phyloP scores from a whole-genome alignment of 2,113 vertebrate species.

The Calidris pygmaea region DNA sequence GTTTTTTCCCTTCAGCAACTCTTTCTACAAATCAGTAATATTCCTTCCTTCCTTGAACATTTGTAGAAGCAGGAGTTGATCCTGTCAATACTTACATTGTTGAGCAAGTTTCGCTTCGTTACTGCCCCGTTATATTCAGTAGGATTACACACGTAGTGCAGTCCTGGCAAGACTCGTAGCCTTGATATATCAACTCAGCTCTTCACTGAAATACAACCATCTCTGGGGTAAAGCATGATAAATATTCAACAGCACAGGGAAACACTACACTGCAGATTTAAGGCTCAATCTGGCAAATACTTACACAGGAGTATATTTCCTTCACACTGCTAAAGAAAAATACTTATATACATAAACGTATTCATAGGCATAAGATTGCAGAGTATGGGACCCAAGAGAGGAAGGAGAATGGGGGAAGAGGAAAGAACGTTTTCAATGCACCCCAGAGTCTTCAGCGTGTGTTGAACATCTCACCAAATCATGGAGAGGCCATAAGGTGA shows the following conservation, averaged over 20 bases:
- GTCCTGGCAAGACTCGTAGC: neutral
- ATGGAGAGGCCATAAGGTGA: neutral
- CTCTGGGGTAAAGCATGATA: constrained; percentile 38
- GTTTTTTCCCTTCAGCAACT: neutral
- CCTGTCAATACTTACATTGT: neutral
- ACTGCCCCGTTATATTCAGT: neutral
- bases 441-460: neutral
- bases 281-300: constrained; percentile 51
- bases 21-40: neutral
- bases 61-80: neutral
- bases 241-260: constrained; percentile 49
- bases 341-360: constrained; percentile 18
- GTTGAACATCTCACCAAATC: neutral
- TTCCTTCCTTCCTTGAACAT: neutral
- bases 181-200: constrained; percentile 45
- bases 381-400: neutral
- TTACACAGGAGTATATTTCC: constrained; percentile 44
- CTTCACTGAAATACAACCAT: constrained; percentile 33
- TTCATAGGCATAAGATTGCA: neutral
- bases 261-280: constrained; percentile 51
- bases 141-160: neutral
- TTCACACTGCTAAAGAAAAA: constrained; percentile 37
- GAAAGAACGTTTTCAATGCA: neutral
- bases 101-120: neutral
- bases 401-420: neutral